A percentile compares a stretch with the other conserved stretches of the same genome.
Conservation (phyloP, 2,797 vertebrate species). For the Hybognathus amarus region DNA sequence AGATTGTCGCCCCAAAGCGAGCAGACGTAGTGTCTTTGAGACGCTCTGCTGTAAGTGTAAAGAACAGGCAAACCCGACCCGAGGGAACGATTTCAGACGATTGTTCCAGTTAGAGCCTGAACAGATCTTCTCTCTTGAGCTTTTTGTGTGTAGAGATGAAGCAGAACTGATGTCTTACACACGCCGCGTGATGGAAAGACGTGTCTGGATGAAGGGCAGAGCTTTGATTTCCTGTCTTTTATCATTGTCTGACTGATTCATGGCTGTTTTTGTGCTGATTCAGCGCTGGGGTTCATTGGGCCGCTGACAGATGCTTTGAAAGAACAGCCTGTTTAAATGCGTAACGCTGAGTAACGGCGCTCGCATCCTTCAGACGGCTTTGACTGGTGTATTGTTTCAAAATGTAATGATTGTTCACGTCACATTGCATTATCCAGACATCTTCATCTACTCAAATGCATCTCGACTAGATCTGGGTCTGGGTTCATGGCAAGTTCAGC, state of each 20-base stretch:
- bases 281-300: background rate
- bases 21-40: conserved; percentile 42
- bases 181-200: conserved; percentile 17
- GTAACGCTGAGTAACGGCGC: background rate
- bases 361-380: background rate
- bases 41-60: conserved; percentile 28
- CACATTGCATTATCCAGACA: background rate
- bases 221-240: conserved; percentile 5
- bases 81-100: conserved; percentile 36
- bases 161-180: conserved; percentile 33
- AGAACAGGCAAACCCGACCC: conserved; percentile 33
- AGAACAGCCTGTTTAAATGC: background rate
- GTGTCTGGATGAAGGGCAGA: conserved; percentile 20
- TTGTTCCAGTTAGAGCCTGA: conserved; percentile 34
- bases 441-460: conserved; percentile 6
- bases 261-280: conserved; percentile 34
- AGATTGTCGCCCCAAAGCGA: conserved; percentile 44
- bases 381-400: conserved; percentile 9
- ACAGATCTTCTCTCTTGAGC: conserved; percentile 39
- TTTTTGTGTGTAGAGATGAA: conserved; percentile 32
- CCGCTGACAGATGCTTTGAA: conserved; percentile 1
- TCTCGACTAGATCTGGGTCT: background rate
- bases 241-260: conserved; percentile 23
- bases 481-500: background rate
- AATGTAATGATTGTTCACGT: background rate